These are phyloP conservation scores for Aythya baeri DNA, from an alignment of 2,113 vertebrate genomes.

Conservation along the genomic window DNA sequence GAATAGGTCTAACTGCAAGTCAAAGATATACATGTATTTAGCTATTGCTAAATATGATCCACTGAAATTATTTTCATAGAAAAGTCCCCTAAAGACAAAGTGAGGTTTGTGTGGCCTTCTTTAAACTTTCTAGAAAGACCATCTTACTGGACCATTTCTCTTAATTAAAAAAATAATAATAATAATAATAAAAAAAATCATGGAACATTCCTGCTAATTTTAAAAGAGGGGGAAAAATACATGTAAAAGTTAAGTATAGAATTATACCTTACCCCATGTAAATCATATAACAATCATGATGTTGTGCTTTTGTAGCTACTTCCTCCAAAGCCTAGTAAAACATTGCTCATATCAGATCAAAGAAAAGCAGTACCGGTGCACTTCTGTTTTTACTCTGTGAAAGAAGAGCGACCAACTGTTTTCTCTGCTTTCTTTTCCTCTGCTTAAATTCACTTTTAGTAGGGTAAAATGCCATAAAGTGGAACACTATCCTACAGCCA, in stretches of 20 bases:
- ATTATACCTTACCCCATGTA: not conserved
- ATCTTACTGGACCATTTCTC: not conserved
- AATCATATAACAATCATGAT: not conserved
- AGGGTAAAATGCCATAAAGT: not conserved
- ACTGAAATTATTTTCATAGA: not conserved
- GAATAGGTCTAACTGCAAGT: not conserved
- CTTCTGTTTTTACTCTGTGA: not conserved
- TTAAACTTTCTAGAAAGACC: not conserved
- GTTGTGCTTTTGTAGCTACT: not conserved
- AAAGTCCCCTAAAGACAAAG: not conserved
- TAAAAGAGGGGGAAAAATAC: not conserved
- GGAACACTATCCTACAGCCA: not conserved
- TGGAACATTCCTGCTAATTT: not conserved
- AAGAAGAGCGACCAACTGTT: not conserved
- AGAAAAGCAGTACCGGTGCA: not conserved
- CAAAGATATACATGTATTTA: not conserved
- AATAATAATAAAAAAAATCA: not conserved
- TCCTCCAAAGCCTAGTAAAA: not conserved
- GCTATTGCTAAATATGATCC: not conserved
- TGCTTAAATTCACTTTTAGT: not conserved
- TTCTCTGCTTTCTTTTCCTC: not conserved
- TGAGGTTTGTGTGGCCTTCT: not conserved
- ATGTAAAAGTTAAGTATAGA: not conserved
- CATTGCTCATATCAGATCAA: accelerated
- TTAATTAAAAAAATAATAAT: not conserved